A percentile compares a stretch with the other conserved stretches of the same genome.
These are phyloP conservation scores for Cryptocephalus moraei DNA, from an alignment of 2,888 invertebrate genomes.

Conservation along the genomic window DNA sequence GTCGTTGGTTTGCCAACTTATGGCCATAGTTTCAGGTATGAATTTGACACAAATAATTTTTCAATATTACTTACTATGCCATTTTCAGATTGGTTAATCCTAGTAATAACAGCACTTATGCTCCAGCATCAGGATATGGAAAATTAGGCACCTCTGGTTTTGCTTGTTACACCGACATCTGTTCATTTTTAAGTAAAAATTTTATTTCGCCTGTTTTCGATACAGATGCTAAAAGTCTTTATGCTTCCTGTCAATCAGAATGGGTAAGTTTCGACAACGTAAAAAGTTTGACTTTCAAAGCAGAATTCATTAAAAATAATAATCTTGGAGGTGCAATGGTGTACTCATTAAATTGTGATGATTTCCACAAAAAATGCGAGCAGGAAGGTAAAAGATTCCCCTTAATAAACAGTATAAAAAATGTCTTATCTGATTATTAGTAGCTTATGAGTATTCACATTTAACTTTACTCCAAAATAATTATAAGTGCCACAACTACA, in stretches of 20 bases:
- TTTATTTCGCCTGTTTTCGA: constrained; percentile 54
- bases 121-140: constrained; percentile 63
- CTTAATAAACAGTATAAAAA: constrained; percentile 14
- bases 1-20: constrained; percentile 82
- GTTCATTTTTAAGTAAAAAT: constrained; percentile 48
- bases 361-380: constrained; percentile 53
- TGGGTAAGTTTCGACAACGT: constrained; percentile 80
- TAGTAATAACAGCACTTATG: constrained; percentile 54
- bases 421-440: constrained; percentile 6
- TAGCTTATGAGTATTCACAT: no score
- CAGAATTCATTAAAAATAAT: constrained; percentile 34
- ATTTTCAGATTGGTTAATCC: constrained; percentile 51
- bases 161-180: constrained; percentile 58
- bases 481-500: no score
- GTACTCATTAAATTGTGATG: constrained; percentile 73
- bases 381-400: constrained; percentile 14
- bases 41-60: not conserved
- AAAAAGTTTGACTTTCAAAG: constrained; percentile 60
- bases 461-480: no score
- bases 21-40: constrained; percentile 66
- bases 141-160: constrained; percentile 58
- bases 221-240: constrained; percentile 63
- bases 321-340: constrained; percentile 75
- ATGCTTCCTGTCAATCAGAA: constrained; percentile 54
- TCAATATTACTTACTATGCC: not conserved